Evolutionary conservation across 2,888 invertebrate genomes (phyloP).

Genomic region (Cheilosia soror): DNA sequence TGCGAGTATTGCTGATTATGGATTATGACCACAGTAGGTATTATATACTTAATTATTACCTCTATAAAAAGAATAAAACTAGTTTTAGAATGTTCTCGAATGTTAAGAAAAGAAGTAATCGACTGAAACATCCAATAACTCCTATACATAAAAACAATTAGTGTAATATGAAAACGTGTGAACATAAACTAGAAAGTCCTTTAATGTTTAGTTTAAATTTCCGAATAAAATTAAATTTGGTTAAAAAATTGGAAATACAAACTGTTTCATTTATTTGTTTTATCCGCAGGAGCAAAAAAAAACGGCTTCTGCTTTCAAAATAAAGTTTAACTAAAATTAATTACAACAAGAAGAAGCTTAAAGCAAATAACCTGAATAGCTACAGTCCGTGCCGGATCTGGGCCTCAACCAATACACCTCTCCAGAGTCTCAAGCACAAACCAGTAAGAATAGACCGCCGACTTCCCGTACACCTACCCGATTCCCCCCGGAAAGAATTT

Average conservation of each 20-base stretch:
- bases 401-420: too few species aligned
- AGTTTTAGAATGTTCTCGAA: slow-evolving; percentile 68
- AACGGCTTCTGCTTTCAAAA: too few species aligned
- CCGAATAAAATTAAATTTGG: slow-evolving; percentile 70
- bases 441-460: too few species aligned
- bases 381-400: too few species aligned
- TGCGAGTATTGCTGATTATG: neutral
- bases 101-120: slow-evolving; percentile 63
- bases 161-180: slow-evolving; percentile 59
- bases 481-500: too few species aligned
- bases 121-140: slow-evolving; percentile 70
- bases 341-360: too few species aligned
- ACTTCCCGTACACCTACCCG: too few species aligned
- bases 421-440: too few species aligned
- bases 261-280: too few species aligned
- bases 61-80: slow-evolving; percentile 44
- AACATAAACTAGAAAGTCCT: slow-evolving; percentile 51
- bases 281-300: too few species aligned
- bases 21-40: neutral
- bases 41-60: slow-evolving; percentile 61
- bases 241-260: slow-evolving; percentile 59
- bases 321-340: too few species aligned
- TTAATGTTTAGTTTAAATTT: slow-evolving; percentile 69
- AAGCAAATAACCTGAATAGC: too few species aligned
- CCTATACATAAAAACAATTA: slow-evolving; percentile 66